Evolutionary conservation across 1,140 invertebrate species (phyloP), one percentile per base, ranked within the genome.

Genomic region (Drosophila tsacasi): DNA sequence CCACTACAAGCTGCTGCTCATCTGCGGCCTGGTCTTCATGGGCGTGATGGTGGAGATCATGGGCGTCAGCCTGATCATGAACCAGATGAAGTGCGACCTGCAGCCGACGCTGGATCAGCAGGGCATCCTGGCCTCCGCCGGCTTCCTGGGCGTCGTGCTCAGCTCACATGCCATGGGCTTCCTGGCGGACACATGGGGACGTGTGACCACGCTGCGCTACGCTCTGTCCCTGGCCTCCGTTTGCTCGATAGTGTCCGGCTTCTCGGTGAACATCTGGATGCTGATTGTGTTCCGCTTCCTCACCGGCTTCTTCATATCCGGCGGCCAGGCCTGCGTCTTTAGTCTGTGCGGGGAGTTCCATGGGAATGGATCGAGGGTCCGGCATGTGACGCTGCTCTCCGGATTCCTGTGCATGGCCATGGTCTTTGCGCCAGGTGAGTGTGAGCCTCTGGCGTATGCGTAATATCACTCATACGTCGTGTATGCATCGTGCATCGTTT

Each of bases 121-220:
- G 90, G 96, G 96, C 0, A 93, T 95, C 77, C 86, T 97, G 0
- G 95, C 96, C 30, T 95, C 95, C 0, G 94, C 95, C 25, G 94
- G 94, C 0, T 97, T 96, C 74, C 92, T 95, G 61, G 96, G 96
- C 95, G 94, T 95, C 6, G 94, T 95, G 42, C 79, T 95, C 8
- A 94, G 93, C 15, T 94, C 94, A 0, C 94, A 95, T 85, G 92
- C 97, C 30, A 97, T 97, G 97, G 97, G 97, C 32, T 97, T 95
- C 60, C 79, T 97, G 17, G 96, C 96, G 0, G 97, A 98, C 89
- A 95, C 95, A 0, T 93, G 95, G 25, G 97, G 97, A 0, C 94
- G 97, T 2, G 94, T 95, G 21, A 94, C 94, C 5, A 94, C 97
- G 6, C 93, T 98, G 54, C 93, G 96, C 10, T 94, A 94, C 19